Percentiles rank a stretch among this genome's conserved stretches.
Evolutionary conservation across 2,113 vertebrate genomes (phyloP).

Genomic region (Neolamprologus toae): DNA sequence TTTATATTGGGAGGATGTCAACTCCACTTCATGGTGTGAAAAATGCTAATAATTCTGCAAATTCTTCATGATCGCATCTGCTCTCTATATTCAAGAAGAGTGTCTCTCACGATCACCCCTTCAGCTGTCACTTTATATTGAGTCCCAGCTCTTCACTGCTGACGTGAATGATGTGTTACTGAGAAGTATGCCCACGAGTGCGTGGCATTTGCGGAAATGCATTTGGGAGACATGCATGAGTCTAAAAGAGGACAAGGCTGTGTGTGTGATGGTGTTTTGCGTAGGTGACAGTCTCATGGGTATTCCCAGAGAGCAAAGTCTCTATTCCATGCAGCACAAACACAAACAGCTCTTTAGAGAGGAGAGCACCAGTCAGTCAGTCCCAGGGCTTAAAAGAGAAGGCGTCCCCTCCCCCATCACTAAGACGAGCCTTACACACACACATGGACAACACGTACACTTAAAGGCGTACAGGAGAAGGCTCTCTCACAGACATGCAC

Average conservation of each 20-base stretch:
- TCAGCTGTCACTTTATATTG: not conserved
- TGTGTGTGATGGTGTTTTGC: slow-evolving; percentile 43
- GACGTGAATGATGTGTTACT: not conserved
- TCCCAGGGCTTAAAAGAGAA: slow-evolving; percentile 36
- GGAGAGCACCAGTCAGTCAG: slow-evolving; percentile 50
- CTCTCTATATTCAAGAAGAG: not conserved
- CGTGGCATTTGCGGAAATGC: slow-evolving; percentile 12
- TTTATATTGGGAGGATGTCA: not conserved
- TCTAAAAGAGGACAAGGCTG: slow-evolving; percentile 32
- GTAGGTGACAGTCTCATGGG: slow-evolving; percentile 45
- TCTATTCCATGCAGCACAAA: slow-evolving; percentile 54
- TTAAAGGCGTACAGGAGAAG: slow-evolving; percentile 45
- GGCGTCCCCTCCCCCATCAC: slow-evolving; percentile 43
- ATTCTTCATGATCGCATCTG: not conserved
- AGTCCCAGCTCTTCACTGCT: slow-evolving; percentile 5
- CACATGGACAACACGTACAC: slow-evolving; percentile 12
- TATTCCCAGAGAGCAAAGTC: slow-evolving; percentile 26
- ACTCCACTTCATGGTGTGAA: not conserved
- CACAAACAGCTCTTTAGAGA: slow-evolving; percentile 34
- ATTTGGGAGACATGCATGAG: slow-evolving; percentile 27
- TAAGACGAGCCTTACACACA: slow-evolving; percentile 17
- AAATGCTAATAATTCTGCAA: not conserved
- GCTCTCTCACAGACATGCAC: slow-evolving; percentile 1
- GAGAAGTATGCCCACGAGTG: not conserved
- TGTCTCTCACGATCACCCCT: not conserved